Evolutionary conservation across 2,113 vertebrate genomes (phyloP).

Genomic region (Empidonax traillii): DNA sequence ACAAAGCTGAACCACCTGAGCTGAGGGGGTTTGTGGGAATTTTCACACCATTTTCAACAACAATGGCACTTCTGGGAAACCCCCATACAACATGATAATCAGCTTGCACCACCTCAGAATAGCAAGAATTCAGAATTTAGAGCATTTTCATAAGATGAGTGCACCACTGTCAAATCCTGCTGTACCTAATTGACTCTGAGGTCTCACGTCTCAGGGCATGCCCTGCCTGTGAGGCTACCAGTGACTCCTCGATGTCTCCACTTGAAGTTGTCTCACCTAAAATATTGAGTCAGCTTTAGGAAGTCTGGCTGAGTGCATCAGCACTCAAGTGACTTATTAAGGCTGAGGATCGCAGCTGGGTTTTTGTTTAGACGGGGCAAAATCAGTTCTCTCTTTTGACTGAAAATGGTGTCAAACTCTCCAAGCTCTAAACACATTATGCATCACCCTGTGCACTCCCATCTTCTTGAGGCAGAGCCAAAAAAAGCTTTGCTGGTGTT

Average conservation of each 20-base stretch:
- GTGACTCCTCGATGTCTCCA: background rate
- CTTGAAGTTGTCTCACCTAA: background rate
- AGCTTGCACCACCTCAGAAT: background rate
- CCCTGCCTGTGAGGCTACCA: background rate
- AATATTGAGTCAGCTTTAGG: background rate
- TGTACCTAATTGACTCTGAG: background rate
- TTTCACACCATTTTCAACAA: background rate
- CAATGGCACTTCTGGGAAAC: background rate
- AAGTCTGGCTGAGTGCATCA: background rate
- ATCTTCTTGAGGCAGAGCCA: background rate
- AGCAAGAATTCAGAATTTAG: background rate
- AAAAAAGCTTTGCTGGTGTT: background rate
- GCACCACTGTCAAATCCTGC: background rate
- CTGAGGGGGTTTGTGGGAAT: background rate
- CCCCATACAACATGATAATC: too few species aligned
- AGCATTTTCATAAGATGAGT: background rate
- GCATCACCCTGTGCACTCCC: background rate
- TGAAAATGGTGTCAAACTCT: background rate
- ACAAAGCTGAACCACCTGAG: background rate
- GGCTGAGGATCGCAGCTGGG: background rate
- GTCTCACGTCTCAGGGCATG: background rate
- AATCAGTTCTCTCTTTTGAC: background rate
- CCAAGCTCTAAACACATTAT: background rate
- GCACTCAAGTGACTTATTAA: background rate
- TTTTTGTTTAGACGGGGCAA: background rate